Evolutionary conservation across 1,140 invertebrate species (phyloP).

Genomic region (Polyergus mexicanus): DNA sequence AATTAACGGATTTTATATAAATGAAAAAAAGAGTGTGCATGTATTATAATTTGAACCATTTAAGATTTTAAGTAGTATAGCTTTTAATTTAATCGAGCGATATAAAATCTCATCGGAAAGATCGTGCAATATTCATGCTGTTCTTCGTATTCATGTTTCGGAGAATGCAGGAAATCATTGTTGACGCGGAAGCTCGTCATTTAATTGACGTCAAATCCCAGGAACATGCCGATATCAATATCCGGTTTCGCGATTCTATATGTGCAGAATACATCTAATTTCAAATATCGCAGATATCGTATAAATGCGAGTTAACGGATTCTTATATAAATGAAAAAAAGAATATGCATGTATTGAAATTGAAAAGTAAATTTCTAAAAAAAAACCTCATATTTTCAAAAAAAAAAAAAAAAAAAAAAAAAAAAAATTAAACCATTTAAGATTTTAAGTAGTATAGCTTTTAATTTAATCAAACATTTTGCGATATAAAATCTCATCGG

Average conservation of each 20-base stretch:
- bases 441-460: not conserved
- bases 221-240: constrained; percentile 40
- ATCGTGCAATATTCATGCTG: not conserved
- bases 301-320: not conserved
- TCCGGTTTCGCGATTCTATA: constrained; percentile 23
- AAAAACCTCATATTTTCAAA: not conserved
- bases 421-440: not conserved
- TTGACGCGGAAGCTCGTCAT: constrained; percentile 59
- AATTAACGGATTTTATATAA: not conserved
- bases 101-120: not conserved
- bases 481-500: not conserved
- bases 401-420: not conserved
- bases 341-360: not conserved
- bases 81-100: not conserved
- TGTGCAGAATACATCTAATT: constrained; percentile 66
- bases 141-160: not conserved
- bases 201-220: constrained; percentile 63
- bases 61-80: not conserved
- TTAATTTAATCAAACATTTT: not conserved
- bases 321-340: not conserved
- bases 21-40: not conserved
- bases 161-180: constrained; percentile 15
- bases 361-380: not conserved
- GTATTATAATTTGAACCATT: not conserved
- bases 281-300: constrained; percentile 64